phyloP scores from a whole-genome alignment of 2,888 invertebrate species.

The Nemotelus pantherinus region DNA sequence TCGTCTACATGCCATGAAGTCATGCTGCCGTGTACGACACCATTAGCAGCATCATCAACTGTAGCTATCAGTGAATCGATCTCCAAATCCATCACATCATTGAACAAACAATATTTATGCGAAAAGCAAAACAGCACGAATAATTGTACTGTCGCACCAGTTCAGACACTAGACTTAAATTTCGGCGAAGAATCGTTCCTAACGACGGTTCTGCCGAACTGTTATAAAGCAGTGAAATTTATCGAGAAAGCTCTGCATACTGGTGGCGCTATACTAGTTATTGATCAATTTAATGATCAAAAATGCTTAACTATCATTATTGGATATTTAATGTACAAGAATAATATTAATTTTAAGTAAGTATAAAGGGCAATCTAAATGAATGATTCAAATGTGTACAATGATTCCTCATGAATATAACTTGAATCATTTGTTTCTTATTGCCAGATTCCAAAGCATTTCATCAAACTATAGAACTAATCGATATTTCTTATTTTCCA shows the following conservation, averaged over 20 bases:
- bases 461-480: too few relatives aligned
- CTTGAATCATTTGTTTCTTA: too few relatives aligned
- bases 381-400: not conserved
- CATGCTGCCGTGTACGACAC: too few relatives aligned
- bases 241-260: constrained; percentile 56
- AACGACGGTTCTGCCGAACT: constrained; percentile 59
- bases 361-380: constrained; percentile 37
- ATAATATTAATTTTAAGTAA: constrained; percentile 59
- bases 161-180: constrained; percentile 57
- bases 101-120: not conserved
- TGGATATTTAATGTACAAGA: constrained; percentile 59
- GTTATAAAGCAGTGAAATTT: constrained; percentile 58
- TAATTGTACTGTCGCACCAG: constrained; percentile 27
- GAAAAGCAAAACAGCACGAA: not conserved
- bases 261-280: constrained; percentile 56
- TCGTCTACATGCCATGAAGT: too few relatives aligned
- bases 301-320: constrained; percentile 58
- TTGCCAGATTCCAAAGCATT: too few relatives aligned
- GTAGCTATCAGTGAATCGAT: too few relatives aligned
- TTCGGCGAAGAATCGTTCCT: constrained; percentile 58
- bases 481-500: constrained; percentile 43
- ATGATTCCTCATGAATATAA: not conserved
- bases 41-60: constrained; percentile 6
- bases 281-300: constrained; percentile 58
- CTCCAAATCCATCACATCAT: not conserved